Conservation (phyloP, 2,113 vertebrate genomes). For the Eudorcas thomsonii region DNA sequence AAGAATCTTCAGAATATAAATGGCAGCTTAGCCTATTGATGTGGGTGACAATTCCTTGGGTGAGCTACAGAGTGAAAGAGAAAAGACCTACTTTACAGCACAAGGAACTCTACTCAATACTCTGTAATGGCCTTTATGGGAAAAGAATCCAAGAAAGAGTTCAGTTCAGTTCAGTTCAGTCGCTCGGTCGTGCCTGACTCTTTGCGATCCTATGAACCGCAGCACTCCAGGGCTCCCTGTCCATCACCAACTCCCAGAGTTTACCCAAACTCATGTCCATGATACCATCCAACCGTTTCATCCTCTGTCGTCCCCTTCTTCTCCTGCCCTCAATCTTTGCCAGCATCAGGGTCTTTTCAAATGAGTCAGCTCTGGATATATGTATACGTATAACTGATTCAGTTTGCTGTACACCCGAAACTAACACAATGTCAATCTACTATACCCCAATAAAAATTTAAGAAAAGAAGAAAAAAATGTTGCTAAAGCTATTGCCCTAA, state of each 20-base stretch:
- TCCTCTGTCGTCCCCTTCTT: not conserved
- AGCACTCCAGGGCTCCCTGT: not conserved
- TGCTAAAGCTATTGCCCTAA: not conserved
- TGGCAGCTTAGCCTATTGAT: not conserved
- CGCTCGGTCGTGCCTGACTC: fast-evolving
- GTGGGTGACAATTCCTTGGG: not conserved
- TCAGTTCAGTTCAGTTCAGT: not conserved
- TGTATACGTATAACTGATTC: not conserved
- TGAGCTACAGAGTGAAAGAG: not conserved
- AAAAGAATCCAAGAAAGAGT: not conserved
- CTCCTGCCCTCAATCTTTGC: not conserved
- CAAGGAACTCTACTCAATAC: not conserved
- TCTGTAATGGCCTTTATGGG: not conserved
- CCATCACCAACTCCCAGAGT: not conserved
- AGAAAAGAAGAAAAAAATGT: not conserved
- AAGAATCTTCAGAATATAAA: not conserved
- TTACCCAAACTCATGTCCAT: not conserved
- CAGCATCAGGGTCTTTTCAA: not conserved
- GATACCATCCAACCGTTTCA: not conserved
- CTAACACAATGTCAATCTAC: not conserved
- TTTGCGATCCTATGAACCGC: not conserved
- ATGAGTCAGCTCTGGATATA: not conserved
- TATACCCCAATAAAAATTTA: not conserved
- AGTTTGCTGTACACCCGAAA: not conserved
- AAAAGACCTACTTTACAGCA: not conserved